Percentiles rank a stretch among this genome's conserved stretches.
These are phyloP conservation scores for Cuculus canorus DNA, from an alignment of 2,797 vertebrate species.

Conservation along the genomic window DNA sequence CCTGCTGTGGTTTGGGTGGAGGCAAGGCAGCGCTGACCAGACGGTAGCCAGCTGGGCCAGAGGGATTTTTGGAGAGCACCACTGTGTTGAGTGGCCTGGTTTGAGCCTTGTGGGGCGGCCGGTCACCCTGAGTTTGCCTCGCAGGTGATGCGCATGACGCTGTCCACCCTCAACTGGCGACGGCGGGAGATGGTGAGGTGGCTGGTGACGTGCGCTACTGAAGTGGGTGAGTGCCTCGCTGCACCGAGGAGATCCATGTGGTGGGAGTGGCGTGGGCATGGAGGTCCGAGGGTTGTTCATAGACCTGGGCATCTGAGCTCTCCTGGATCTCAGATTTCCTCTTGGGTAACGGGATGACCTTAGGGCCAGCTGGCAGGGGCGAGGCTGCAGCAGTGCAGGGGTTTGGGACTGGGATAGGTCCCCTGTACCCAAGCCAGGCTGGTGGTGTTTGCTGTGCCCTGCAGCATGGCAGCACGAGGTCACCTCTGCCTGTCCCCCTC, in stretches of 20 bases:
- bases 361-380: not conserved
- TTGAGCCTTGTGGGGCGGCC: not conserved
- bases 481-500: not conserved
- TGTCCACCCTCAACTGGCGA: constrained; percentile 98
- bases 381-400: rapidly evolving
- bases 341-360: not conserved
- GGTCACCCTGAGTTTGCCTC: not conserved
- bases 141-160: constrained; percentile 98
- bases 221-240: constrained; percentile 89
- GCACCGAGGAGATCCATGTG: rapidly evolving
- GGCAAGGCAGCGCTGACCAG: rapidly evolving
- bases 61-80: not conserved
- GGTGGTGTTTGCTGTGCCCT: not conserved
- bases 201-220: constrained; percentile 97
- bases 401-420: not conserved
- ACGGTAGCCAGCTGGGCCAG: not conserved
- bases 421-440: not conserved
- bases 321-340: not conserved
- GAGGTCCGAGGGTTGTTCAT: not conserved
- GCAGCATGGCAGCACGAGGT: not conserved
- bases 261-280: not conserved
- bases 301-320: not conserved
- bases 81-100: not conserved
- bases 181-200: constrained; percentile 98
- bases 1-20: not conserved